These are phyloP conservation scores for Poecilia picta DNA, from an alignment of 2,797 vertebrate species.

Conservation along the genomic window DNA sequence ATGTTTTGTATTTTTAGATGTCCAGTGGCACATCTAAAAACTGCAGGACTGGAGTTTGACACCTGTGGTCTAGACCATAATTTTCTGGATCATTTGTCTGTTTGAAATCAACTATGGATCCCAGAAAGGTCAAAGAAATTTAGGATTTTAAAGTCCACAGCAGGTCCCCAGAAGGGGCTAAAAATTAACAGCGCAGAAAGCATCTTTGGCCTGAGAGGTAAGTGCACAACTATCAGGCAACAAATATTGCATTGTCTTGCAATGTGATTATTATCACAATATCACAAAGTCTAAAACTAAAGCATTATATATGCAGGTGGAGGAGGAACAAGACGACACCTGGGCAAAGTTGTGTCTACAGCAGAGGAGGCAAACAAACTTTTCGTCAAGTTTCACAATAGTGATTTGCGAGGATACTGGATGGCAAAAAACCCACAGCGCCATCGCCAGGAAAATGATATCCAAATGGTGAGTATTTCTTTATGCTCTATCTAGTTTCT, in stretches of 20 bases:
- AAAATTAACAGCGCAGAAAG: background rate
- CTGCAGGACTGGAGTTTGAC: too few relatives aligned
- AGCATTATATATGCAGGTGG: background rate
- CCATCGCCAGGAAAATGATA: background rate
- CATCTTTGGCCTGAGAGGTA: background rate
- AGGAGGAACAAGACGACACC: background rate
- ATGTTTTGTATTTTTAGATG: too few relatives aligned
- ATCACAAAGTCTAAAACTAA: background rate
- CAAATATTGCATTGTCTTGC: background rate
- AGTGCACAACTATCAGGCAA: background rate
- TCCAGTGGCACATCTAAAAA: too few relatives aligned
- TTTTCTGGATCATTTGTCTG: background rate
- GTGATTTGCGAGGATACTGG: background rate
- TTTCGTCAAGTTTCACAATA: background rate
- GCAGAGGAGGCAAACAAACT: background rate
- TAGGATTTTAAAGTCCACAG: background rate
- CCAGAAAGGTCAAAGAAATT: background rate
- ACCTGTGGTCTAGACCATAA: background rate
- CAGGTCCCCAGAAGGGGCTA: background rate
- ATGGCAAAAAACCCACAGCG: background rate
- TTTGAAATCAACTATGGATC: background rate
- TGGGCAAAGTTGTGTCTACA: background rate
- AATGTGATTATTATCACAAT: background rate
- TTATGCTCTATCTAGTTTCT: too few relatives aligned
- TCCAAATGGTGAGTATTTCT: too few relatives aligned